Conservation (phyloP, 2,888 invertebrate species). For the Dicranocentrus wangi region DNA sequence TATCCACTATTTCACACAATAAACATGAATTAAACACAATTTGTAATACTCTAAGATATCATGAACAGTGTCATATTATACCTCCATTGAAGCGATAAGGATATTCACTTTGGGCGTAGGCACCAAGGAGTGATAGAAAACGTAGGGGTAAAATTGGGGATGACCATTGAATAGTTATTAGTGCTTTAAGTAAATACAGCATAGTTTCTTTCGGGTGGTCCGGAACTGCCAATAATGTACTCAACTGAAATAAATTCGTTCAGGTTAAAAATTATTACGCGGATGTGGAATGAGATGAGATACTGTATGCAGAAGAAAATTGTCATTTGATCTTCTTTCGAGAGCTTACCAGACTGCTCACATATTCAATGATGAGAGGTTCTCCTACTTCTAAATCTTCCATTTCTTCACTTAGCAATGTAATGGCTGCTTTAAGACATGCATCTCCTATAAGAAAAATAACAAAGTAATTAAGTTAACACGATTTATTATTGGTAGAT, state of each 20-base stretch:
- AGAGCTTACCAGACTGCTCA: conserved; percentile 70
- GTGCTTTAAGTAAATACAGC: conserved; percentile 69
- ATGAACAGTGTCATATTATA: conserved; percentile 74
- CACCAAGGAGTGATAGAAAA: conserved; percentile 75
- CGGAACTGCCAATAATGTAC: conserved; percentile 71
- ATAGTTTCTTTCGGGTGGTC: conserved; percentile 72
- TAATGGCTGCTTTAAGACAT: conserved; percentile 91
- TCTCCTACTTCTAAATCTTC: conserved; percentile 67
- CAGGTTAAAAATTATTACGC: not conserved
- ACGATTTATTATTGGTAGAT: not conserved
- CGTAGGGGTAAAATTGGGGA: conserved; percentile 62
- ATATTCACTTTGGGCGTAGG: conserved; percentile 87
- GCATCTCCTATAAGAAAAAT: conserved; percentile 85
- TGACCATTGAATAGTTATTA: conserved; percentile 67
- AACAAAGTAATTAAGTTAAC: not conserved
- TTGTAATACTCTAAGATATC: too few species aligned
- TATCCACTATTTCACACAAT: conserved; percentile 82
- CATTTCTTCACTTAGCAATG: conserved; percentile 75
- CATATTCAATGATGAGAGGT: conserved; percentile 62
- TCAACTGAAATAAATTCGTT: conserved; percentile 65
- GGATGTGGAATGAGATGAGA: too few species aligned
- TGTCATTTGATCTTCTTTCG: too few species aligned
- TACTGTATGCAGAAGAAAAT: too few species aligned
- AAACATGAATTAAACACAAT: not conserved
- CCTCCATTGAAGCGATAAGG: conserved; percentile 90